These are phyloP conservation scores for Chaetorhynchus papuensis DNA, from an alignment of 2,113 vertebrate genomes.

Conservation along the genomic window DNA sequence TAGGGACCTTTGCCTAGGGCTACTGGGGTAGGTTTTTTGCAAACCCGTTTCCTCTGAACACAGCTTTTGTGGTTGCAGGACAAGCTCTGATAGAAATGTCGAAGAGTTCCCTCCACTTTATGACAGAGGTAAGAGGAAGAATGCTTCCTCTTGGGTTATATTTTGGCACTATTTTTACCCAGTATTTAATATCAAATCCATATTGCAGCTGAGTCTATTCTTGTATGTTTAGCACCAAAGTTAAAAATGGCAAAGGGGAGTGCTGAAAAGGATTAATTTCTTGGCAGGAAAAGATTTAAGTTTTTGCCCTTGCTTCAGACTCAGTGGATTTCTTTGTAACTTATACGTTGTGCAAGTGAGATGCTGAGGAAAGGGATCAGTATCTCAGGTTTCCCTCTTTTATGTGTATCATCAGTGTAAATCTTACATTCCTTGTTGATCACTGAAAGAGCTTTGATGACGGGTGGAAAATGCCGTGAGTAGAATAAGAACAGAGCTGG, in stretches of 20 bases:
- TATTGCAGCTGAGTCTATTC: background rate
- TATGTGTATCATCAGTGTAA: background rate
- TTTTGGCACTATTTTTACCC: background rate
- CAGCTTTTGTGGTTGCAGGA: conserved; percentile 16
- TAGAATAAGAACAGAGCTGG: background rate
- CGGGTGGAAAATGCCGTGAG: background rate
- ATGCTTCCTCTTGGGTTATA: conserved; percentile 4
- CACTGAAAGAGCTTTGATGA: background rate
- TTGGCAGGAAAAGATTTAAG: background rate
- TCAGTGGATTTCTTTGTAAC: background rate
- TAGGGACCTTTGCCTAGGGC: background rate
- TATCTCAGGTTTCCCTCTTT: background rate
- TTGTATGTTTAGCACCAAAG: background rate
- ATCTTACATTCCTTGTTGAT: background rate
- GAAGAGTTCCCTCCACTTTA: background rate
- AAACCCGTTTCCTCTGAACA: background rate
- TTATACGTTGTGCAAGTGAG: rapidly evolving
- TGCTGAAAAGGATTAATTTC: background rate
- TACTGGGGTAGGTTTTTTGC: background rate
- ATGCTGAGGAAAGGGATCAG: background rate
- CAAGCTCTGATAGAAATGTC: conserved; percentile 9
- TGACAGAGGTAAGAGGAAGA: conserved; percentile 32
- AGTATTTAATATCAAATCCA: background rate
- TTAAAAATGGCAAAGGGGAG: background rate
- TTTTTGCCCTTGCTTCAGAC: background rate